Conservation (phyloP, 2,113 vertebrate genomes). For the Oryctolagus cuniculus region mOryCun1.1 NC_091443.1:32941501-32942000, state of each 20-base stretch:
- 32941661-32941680: not conserved
- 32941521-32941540: no score
- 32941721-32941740: not conserved
- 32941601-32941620: not conserved
- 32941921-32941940: no score
- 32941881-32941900: no score
- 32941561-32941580: not conserved
- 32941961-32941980: no score
- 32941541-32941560: not conserved
- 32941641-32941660: not conserved
- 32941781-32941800: no score
- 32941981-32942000: no score
- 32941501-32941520: not conserved
- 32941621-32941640: not conserved
- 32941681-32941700: not conserved
- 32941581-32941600: not conserved
- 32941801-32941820: no score
- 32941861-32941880: no score
- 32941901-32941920: no score
- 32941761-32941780: not conserved
- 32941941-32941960: no score
- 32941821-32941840: no score
- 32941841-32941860: no score
- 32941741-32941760: not conserved
- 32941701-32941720: not conserved